Base-by-base conservation (phyloP, 2,888 invertebrate species). In the Parnassius smintheus region DNA sequence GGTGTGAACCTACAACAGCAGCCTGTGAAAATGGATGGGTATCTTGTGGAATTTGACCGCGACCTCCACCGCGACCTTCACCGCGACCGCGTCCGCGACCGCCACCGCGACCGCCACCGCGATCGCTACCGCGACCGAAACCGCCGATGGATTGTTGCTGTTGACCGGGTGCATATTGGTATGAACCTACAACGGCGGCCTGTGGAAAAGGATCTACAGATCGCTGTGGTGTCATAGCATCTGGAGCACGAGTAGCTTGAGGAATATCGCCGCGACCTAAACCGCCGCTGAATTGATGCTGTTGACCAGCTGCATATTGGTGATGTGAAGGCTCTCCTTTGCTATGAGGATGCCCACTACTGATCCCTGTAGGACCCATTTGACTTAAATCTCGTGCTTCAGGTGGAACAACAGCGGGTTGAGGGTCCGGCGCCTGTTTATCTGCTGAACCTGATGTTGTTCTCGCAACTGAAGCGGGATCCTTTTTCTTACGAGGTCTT, bases 401-500 rank as follows among this genome's bases (percentile, higher is more conserved):
- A 45, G 41, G 48, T 48, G 52, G 35, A 51, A 22, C 22, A 7
- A 22, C 44, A 22, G 59, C 46, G 2, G 66, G 48, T 44, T 25
- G 42, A 13, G 54, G 13, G 18, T 35, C 13, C 25, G 9, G 25
- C 45, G 42, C 49, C 25, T 49, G 49, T n/a, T 50, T 12, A 45
- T 44, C 25, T 11, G 49, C 53, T 42, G 53, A 18, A 51, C 56
- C 11, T 25, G 49, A 61, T n/a, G 62, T 55, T 53, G 62, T 22
- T 59, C 66, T 45, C 2, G 61, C 18, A 11, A 48, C 46, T 57
- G 67, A 51, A 9, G 57, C 59, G 10, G 71, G 65, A 50, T 68
- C 72, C 59, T 81, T 79, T 57, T 80, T 80, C 52, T 72, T 78
- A 59, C 75, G 69, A 53, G 67, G 65, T 11, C 71, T 72, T 56